Conservation (phyloP, 2,797 vertebrate species). For the Zenarchopterus dispar region DNA sequence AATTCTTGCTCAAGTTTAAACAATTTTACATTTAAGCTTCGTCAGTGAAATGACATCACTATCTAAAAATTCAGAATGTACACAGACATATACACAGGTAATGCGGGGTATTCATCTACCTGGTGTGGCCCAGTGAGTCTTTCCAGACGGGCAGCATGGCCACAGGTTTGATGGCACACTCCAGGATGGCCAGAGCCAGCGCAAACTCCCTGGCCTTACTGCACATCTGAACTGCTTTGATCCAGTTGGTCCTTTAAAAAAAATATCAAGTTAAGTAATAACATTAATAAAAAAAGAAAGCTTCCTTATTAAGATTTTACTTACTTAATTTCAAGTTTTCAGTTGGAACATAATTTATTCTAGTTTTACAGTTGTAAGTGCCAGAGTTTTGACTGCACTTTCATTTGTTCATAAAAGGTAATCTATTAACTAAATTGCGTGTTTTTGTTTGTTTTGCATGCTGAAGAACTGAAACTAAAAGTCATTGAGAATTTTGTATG, state of each 20-base stretch:
- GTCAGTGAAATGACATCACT: neutral
- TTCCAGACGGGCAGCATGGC: conserved; percentile 97
- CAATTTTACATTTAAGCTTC: conserved; percentile 14
- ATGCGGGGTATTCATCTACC: conserved; percentile 71
- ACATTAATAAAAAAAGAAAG: conserved; percentile 15
- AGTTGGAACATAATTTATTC: too few species aligned
- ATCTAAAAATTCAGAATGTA: neutral
- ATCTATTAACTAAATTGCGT: too few species aligned
- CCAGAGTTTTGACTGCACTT: neutral
- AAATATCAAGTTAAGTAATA: conserved; percentile 24
- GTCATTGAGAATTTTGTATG: neutral
- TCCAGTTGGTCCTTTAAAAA: conserved; percentile 93
- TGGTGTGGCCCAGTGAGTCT: conserved; percentile 95
- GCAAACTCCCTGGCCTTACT: conserved; percentile 98
- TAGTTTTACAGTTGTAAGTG: neutral
- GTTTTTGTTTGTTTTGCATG: too few species aligned
- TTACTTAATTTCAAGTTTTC: neutral
- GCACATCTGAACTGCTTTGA: conserved; percentile 99
- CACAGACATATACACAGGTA: neutral
- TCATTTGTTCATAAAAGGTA: neutral
- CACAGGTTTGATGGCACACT: conserved; percentile 98
- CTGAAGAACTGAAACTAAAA: too few species aligned
- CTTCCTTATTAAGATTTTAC: neutral
- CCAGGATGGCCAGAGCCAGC: conserved; percentile 94
- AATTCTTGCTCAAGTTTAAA: conserved; percentile 20